These are phyloP conservation scores for Gnathonemus longibarbis DNA, from an alignment of 2,113 vertebrate species.

Conservation along the genomic window DNA sequence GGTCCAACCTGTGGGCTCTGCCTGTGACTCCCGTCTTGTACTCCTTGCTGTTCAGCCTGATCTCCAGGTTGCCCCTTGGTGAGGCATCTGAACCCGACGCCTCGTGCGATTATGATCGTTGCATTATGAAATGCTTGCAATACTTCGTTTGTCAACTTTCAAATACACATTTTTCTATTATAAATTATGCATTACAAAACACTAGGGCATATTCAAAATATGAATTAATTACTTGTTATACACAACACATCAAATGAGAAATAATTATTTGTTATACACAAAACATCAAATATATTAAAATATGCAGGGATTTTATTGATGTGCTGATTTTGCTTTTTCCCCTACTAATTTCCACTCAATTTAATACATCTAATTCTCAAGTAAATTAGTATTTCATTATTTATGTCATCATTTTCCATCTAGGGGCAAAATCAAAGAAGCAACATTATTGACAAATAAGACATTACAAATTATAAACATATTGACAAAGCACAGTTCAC, in stretches of 20 bases:
- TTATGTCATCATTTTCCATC: background rate
- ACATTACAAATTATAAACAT: background rate
- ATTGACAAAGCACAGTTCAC: background rate
- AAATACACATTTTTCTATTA: background rate
- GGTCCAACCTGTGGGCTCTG: constrained; percentile 3
- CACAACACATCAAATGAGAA: background rate
- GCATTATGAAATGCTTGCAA: background rate
- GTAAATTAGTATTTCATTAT: background rate
- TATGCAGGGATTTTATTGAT: background rate
- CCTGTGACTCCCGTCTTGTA: too few relatives aligned
- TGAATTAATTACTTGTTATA: background rate
- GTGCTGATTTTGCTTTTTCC: background rate
- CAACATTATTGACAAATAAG: background rate
- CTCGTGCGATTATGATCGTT: background rate
- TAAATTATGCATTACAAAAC: background rate
- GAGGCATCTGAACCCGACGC: background rate
- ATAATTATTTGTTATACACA: background rate
- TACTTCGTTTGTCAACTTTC: background rate
- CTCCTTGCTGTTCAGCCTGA: background rate
- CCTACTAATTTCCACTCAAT: background rate
- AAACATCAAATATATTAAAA: background rate
- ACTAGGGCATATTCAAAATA: background rate
- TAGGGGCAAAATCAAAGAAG: background rate
- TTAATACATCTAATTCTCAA: background rate
- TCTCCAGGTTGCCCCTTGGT: background rate